phyloP scores from a whole-genome alignment of 2,797 vertebrate genomes.

The Hyperoplus immaculatus region DNA sequence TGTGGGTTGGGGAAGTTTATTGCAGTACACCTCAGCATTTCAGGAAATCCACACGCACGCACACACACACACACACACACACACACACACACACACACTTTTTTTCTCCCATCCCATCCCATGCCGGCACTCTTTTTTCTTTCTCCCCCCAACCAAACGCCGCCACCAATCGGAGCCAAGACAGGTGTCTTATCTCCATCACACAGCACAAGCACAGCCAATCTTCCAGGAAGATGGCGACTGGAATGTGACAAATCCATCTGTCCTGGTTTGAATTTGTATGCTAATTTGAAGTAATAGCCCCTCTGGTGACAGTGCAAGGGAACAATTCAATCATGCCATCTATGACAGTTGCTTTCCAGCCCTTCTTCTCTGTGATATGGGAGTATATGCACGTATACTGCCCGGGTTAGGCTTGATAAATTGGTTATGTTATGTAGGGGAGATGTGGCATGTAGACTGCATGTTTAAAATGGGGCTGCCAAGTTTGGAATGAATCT shows the following conservation, averaged over 20 bases:
- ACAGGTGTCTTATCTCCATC: slow-evolving; percentile 90
- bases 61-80: slow-evolving; percentile 42
- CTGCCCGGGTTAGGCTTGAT: slow-evolving; percentile 80
- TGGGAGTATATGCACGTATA: slow-evolving; percentile 75
- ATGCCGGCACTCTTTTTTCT: slow-evolving; percentile 22
- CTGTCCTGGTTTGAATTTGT: slow-evolving; percentile 91
- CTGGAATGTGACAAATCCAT: slow-evolving; percentile 91
- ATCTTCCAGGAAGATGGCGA: slow-evolving; percentile 87
- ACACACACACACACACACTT: slow-evolving; percentile 63
- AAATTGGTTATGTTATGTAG: slow-evolving; percentile 81
- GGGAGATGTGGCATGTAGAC: slow-evolving; percentile 76
- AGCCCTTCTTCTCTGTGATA: slow-evolving; percentile 78
- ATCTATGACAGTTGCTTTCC: slow-evolving; percentile 86
- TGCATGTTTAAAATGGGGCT: slow-evolving; percentile 79
- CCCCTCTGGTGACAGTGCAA: slow-evolving; percentile 89
- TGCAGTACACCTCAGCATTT: slow-evolving; percentile 81
- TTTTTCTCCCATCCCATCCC: slow-evolving; percentile 61
- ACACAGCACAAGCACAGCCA: slow-evolving; percentile 84
- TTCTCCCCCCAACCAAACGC: slow-evolving; percentile 3
- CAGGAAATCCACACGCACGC: slow-evolving; percentile 74
- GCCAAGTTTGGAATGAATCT: slow-evolving; percentile 78
- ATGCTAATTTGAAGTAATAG: slow-evolving; percentile 93
- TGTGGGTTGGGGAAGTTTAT: slow-evolving; percentile 76
- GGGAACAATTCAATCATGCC: slow-evolving; percentile 90
- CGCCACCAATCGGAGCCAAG: slow-evolving; percentile 72